These are phyloP conservation scores for Drosophila acutilabella DNA, from an alignment of 2,888 invertebrate species.

Conservation along the genomic window DNA sequence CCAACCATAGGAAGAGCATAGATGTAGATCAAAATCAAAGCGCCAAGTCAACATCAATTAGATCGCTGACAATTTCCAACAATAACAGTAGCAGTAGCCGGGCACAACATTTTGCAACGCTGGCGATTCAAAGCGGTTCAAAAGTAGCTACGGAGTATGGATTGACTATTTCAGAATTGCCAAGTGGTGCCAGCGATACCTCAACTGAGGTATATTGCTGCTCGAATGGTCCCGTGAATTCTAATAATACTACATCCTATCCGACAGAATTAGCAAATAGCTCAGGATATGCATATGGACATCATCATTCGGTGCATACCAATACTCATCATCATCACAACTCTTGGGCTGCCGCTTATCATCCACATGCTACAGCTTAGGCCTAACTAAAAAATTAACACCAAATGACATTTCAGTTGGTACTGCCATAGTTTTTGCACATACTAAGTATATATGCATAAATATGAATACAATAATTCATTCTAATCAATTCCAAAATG, in stretches of 20 bases:
- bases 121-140: slow-evolving; percentile 82
- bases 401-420: slow-evolving; percentile 13
- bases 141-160: slow-evolving; percentile 82
- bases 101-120: slow-evolving; percentile 73
- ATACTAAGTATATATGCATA: slow-evolving; percentile 2
- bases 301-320: slow-evolving; percentile 54
- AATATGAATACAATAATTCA: slow-evolving; percentile 31
- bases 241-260: slow-evolving; percentile 75
- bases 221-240: slow-evolving; percentile 76
- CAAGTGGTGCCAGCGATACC: slow-evolving; percentile 62
- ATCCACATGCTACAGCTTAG: slow-evolving; percentile 74
- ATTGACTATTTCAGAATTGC: slow-evolving; percentile 75
- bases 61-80: slow-evolving; percentile 41
- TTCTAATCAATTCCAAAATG: slow-evolving; percentile 57
- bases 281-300: slow-evolving; percentile 61
- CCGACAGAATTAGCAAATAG: slow-evolving; percentile 67
- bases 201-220: slow-evolving; percentile 54
- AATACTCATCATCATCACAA: slow-evolving; percentile 68
- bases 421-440: slow-evolving; percentile 6
- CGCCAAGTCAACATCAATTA: slow-evolving; percentile 30
- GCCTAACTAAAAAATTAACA: slow-evolving; percentile 12
- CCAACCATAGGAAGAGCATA: slow-evolving; percentile 22
- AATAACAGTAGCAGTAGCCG: slow-evolving; percentile 43
- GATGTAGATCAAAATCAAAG: slow-evolving; percentile 65
- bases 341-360: slow-evolving; percentile 82